Conservation (phyloP, 2,797 vertebrate genomes). For the Neoniphon sammara region DNA sequence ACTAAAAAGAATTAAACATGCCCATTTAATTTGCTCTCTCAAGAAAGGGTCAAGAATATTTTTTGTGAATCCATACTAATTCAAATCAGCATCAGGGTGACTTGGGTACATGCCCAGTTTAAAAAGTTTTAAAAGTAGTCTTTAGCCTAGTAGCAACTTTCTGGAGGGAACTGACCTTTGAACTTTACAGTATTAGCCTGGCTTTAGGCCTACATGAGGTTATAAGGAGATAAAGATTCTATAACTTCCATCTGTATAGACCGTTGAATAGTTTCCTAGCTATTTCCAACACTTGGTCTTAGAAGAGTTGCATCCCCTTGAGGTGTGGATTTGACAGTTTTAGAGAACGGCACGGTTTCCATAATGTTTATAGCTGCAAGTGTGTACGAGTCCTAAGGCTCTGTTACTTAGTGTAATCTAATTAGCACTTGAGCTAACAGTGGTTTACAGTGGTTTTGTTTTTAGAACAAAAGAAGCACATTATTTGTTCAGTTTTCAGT, state of each 20-base stretch:
- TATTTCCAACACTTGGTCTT: background rate
- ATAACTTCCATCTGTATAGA: background rate
- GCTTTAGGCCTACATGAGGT: background rate
- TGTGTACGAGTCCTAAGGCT: conserved; percentile 13
- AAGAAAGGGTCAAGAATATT: background rate
- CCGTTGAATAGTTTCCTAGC: background rate
- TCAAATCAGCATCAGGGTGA: background rate
- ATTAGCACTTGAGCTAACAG: conserved; percentile 28
- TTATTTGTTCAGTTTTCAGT: conserved; percentile 9
- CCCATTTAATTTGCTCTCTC: background rate
- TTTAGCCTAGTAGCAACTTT: background rate
- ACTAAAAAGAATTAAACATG: too few relatives aligned
- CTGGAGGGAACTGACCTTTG: background rate
- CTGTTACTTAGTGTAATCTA: conserved; percentile 17
- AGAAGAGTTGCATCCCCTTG: background rate
- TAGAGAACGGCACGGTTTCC: background rate
- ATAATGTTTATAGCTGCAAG: conserved; percentile 9
- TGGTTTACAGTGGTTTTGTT: conserved; percentile 8
- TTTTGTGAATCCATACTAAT: background rate
- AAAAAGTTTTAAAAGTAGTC: background rate
- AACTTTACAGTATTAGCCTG: background rate
- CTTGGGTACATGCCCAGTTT: background rate
- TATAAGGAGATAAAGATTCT: background rate
- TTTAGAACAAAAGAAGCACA: conserved; percentile 1
- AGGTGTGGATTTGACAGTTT: conserved; percentile 13